Evolutionary conservation across 2,797 vertebrate genomes (phyloP).

Genomic region (Chelonia mydas): DNA sequence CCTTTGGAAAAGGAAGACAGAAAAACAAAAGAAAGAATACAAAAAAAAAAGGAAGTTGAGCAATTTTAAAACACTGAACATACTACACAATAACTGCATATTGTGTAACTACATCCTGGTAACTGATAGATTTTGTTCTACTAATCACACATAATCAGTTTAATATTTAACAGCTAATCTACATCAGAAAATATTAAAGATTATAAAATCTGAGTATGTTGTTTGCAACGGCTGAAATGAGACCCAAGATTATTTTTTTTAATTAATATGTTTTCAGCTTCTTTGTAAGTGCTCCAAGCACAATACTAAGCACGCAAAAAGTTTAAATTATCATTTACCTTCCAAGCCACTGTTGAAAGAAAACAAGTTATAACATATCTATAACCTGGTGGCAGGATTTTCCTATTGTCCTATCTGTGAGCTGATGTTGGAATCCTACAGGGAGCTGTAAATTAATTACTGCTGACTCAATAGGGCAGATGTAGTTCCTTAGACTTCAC

Average conservation of each 20-base stretch:
- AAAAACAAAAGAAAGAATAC: background rate
- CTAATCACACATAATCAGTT: background rate
- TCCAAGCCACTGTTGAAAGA: background rate
- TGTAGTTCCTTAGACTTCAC: background rate
- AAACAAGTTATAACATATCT: background rate
- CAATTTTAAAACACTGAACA: background rate
- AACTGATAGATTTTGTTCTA: background rate
- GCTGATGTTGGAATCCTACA: background rate
- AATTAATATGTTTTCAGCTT: background rate
- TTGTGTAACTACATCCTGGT: background rate
- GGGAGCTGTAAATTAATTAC: background rate
- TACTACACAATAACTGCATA: background rate
- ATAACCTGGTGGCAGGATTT: background rate
- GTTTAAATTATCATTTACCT: background rate
- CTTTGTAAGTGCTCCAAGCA: background rate
- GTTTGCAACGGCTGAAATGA: accelerated
- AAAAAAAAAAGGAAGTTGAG: background rate
- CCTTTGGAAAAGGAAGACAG: background rate
- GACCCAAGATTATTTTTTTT: background rate
- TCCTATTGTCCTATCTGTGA: no score
- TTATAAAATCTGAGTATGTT: background rate
- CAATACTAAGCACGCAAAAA: background rate
- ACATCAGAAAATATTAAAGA: background rate
- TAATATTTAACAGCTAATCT: background rate
- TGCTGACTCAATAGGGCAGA: background rate